Evolutionary conservation across 2,797 vertebrate species (phyloP).

Genomic region (Pantherophis vulpinus): DNA sequence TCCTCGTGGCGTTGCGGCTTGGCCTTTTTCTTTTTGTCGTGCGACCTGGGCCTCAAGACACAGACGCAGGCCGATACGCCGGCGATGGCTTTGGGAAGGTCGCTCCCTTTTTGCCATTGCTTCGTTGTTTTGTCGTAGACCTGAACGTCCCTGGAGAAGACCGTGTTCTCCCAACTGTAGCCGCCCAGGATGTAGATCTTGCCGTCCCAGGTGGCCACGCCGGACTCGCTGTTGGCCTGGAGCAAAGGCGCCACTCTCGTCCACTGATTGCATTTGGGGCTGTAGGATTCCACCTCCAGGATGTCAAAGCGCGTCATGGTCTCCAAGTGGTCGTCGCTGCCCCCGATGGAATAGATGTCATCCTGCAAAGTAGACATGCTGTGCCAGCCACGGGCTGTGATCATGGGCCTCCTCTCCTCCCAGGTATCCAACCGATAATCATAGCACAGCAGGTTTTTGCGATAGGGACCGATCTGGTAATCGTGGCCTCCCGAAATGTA

Average conservation of each 20-base stretch:
- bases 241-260: conserved; percentile 80
- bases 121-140: conserved; percentile 82
- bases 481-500: conserved; percentile 96
- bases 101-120: conserved; percentile 81
- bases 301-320: conserved; percentile 92
- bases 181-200: conserved; percentile 91
- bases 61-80: conserved; percentile 91
- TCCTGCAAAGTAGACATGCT: conserved; percentile 90
- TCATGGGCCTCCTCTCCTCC: conserved; percentile 86
- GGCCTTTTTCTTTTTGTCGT: conserved; percentile 77
- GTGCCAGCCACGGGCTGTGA: conserved; percentile 89
- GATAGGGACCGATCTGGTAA: conserved; percentile 90
- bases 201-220: conserved; percentile 81
- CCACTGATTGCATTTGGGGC: conserved; percentile 88
- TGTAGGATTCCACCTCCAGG: conserved; percentile 87
- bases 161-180: conserved; percentile 92
- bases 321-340: conserved; percentile 87
- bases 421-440: conserved; percentile 78
- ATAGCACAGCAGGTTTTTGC: conserved; percentile 88
- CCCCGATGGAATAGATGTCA: conserved; percentile 87
- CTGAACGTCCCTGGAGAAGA: conserved; percentile 88
- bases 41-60: conserved; percentile 72
- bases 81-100: conserved; percentile 86
- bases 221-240: conserved; percentile 90
- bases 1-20: conserved; percentile 69